Base-by-base conservation (phyloP, 1,140 invertebrate genomes). In the Neuroterus valhalla region DNA sequence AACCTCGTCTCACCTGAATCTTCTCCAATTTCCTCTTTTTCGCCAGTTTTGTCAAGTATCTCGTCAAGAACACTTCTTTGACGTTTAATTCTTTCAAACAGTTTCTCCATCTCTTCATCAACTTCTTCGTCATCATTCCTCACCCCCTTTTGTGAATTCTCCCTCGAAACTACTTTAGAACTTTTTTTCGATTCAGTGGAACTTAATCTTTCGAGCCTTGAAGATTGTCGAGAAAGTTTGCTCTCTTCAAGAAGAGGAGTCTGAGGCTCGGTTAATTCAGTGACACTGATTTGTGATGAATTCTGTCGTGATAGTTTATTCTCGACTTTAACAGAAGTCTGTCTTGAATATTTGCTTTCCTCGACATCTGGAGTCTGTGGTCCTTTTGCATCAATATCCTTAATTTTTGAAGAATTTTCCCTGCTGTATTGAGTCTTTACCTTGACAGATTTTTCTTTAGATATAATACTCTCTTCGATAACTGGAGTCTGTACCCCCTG, bases 11-110 rank as follows among this genome's bases (percentile, higher is more conserved):
- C 85, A 90, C 88, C 89, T 89, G 86, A 75, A 81, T 81, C 86
- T 38, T 38, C 31, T 38, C 6, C 31, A 38, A 1, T 38, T 38
- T 38, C 6, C 88, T 90, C 90, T 86, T 88, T 90, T 85, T 91
- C 89, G 89, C 89, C 91, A 90, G 79, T 78, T 82, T 92, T 91
- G 84, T 92, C 92, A 72, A 94, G 87, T 78, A 94, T 94, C 86
- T 94, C 93, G 76, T 93, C 93, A 78, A 94, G 89, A 79, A 93
- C 92, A 85, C 92, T 93, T 84, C 93, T 91, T 85, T 95, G 93
- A 81, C 91, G 91, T 85, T 93, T 91, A 77, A 93, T 92, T 76
- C 93, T 90, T 83, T 90, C 91, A 21, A 94, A 89, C 55, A 94
- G 88, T 72, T 91, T 91, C 84, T 93, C 93, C 75, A 94, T 88